Evolutionary conservation across 2,797 vertebrate genomes (phyloP).

Genomic region (Philypnodon macrostomus): DNA sequence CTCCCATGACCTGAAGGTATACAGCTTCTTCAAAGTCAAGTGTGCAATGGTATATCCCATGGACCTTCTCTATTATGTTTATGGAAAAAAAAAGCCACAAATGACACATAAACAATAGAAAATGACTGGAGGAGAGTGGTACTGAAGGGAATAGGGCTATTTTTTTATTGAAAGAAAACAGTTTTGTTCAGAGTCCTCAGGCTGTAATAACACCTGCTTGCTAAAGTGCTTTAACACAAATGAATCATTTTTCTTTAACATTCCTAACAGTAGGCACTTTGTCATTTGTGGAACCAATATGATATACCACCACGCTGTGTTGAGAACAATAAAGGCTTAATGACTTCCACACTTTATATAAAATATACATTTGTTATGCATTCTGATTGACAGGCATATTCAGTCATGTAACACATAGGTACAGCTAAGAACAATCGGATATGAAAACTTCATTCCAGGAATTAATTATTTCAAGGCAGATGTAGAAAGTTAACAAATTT

Average conservation of each 20-base stretch:
- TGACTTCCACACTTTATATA: constrained; percentile 10
- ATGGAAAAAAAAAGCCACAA: constrained; percentile 49
- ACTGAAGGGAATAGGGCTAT: constrained; percentile 13
- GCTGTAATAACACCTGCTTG: constrained; percentile 42
- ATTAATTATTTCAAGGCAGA: too few species aligned
- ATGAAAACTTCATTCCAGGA: too few species aligned
- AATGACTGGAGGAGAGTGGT: constrained; percentile 21
- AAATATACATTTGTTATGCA: constrained; percentile 1
- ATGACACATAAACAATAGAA: constrained; percentile 61
- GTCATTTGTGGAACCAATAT: constrained; percentile 22
- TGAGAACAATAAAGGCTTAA: constrained; percentile 25
- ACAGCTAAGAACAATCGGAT: too few species aligned
- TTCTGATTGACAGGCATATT: constrained; percentile 1
- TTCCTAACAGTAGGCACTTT: constrained; percentile 22
- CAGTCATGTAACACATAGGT: too few species aligned
- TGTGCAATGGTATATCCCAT: background rate
- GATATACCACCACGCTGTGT: constrained; percentile 26
- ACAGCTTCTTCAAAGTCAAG: constrained; percentile 22
- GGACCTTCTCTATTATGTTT: constrained; percentile 40
- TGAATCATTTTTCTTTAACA: constrained; percentile 27
- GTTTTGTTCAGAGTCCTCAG: constrained; percentile 35
- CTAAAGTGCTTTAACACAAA: constrained; percentile 42
- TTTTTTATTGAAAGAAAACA: constrained; percentile 27
- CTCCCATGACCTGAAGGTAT: constrained; percentile 47
- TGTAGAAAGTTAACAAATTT: too few species aligned